Base-by-base conservation (phyloP, 2,113 vertebrate species). In the Erythrocebus patas region DNA sequence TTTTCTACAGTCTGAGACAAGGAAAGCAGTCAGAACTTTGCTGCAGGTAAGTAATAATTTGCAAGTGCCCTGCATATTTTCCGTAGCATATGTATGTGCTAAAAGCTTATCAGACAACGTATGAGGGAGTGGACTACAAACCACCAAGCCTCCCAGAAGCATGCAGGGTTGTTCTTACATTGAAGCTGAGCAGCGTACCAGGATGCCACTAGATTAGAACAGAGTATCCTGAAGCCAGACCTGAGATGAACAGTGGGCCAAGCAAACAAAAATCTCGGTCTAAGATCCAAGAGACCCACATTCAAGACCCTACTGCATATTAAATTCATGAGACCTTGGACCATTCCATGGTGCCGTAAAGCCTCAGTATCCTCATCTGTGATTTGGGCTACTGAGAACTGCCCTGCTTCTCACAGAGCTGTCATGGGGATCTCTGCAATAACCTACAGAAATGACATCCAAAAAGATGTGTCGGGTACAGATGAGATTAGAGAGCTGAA, bases 391-490 rank as follows among this genome's bases (percentile, higher is more conserved):
- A 1, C 14, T 0, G 59, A 23, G 27, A 45, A 6, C 3, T 0
- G 32, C 32, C 17, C 35, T 11, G 2, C 38, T 35, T 20, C 32
- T 8, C 14, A 3, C 8, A 7, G 10, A 40, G 20, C 0, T 8
- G 6, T 14, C 61, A 1, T 0, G 1, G 57, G 11, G 32, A 57
- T 5, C 5, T 0, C 13, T 2, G 25, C 38, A 6, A 9, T 0
- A 7, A 11, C 7, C 5, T 7, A 43, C 16, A 13, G 16, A 7
- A 13, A 12, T 1, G 13, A n/a, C 12, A 35, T 0, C 1, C 16
- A 14, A 9, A 4, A 55, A 12, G 4, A 25, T 9, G 11, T 2
- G 8, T 8, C 52, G 38, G 8, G 2, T 2, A 3, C 3, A 25
- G 0, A 25, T 4, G 50, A 22, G 27, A 64, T 32, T 32, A 0